These are phyloP conservation scores for Ormia ochracea DNA, from an alignment of 2,888 invertebrate genomes.

Conservation along the genomic window DNA sequence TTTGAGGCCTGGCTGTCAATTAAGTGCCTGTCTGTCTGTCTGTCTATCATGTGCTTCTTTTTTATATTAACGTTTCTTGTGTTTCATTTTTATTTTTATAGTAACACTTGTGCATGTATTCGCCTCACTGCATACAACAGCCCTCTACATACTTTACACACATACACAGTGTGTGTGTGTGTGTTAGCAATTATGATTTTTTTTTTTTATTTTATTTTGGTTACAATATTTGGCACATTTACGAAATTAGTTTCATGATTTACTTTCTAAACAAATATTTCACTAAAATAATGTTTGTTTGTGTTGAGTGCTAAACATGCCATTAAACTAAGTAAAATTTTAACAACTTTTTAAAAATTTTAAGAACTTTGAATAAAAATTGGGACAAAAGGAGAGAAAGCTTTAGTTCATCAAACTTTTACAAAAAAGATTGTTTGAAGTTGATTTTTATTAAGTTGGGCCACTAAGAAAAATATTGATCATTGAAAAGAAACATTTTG, in stretches of 20 bases:
- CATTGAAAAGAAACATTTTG: no score
- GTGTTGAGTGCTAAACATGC: background rate
- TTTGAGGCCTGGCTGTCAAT: conserved; percentile 52
- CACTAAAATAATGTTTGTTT: background rate
- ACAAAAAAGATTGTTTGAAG: no score
- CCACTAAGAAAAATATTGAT: no score
- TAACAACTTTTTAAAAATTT: no score
- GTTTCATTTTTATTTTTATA: conserved; percentile 9
- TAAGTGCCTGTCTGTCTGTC: no score
- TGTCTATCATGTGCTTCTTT: conserved; percentile 49
- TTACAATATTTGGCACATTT: conserved; percentile 12
- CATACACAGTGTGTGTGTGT: background rate
- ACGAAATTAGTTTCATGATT: background rate
- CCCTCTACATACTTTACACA: no score
- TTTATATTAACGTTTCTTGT: conserved; percentile 35
- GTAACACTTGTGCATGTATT: background rate
- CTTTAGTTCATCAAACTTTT: no score
- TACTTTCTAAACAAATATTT: conserved; percentile 28
- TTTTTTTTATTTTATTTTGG: background rate
- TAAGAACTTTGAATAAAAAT: no score
- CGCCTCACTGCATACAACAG: background rate
- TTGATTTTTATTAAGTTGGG: no score
- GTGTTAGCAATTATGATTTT: background rate
- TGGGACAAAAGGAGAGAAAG: no score
- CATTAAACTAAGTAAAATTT: background rate